Conservation (phyloP, 1,140 invertebrate species). For the Brachionus koreanus region DNA sequence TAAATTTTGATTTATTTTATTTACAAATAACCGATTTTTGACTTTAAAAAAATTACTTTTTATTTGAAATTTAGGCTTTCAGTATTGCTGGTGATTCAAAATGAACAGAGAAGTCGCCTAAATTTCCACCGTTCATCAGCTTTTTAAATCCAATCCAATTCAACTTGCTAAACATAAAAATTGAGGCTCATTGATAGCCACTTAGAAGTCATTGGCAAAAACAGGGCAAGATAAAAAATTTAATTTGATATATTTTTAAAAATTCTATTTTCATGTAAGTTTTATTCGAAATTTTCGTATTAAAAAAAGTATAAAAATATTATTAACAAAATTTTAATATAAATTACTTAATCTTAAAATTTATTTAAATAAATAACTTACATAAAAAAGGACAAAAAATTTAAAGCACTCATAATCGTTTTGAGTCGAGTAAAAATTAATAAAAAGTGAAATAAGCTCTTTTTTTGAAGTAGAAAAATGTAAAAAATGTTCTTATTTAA, state of each 20-base stretch:
- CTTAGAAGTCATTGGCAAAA: no score
- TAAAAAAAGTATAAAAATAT: background rate
- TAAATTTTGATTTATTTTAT: no score
- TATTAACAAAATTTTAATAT: constrained; percentile 7
- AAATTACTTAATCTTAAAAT: background rate
- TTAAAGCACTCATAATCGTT: background rate
- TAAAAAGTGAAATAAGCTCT: background rate
- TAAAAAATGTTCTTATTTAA: background rate
- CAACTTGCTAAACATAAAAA: no score
- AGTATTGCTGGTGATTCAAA: no score
- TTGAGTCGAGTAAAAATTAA: background rate
- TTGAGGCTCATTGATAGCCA: no score
- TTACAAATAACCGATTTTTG: no score
- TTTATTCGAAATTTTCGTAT: background rate
- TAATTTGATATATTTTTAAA: background rate
- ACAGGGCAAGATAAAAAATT: no score
- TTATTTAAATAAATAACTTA: background rate
- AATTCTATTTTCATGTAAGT: background rate
- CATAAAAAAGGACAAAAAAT: background rate
- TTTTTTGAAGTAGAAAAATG: background rate
- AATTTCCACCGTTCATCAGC: no score
- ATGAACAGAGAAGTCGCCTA: no score
- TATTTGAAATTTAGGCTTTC: no score
- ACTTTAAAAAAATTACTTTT: no score
- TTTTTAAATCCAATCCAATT: no score